Evolutionary conservation across 2,888 invertebrate species (phyloP).

Genomic region (Iphiclides podalirius): DNA sequence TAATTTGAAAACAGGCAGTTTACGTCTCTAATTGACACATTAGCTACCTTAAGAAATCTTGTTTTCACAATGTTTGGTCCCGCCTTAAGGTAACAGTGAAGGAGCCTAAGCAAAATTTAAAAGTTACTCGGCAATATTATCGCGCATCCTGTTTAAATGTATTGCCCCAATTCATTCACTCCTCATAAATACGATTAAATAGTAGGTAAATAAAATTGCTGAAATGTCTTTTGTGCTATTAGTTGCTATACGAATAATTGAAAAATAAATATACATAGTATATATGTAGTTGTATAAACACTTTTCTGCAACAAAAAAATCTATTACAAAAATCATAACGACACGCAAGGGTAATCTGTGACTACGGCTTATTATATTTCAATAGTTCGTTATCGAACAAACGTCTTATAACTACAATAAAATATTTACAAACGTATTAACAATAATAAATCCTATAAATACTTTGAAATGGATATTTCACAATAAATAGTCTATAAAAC

Average conservation of each 20-base stretch:
- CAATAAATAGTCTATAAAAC: constrained; percentile 74
- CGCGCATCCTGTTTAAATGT: constrained; percentile 35
- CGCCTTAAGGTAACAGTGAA: constrained; percentile 28
- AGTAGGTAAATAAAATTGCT: constrained; percentile 59
- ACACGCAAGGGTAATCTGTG: constrained; percentile 36
- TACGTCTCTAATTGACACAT: no score
- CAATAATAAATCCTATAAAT: constrained; percentile 70
- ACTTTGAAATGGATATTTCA: constrained; percentile 67
- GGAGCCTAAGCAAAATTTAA: constrained; percentile 33
- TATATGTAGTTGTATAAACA: constrained; percentile 38
- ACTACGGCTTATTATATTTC: constrained; percentile 39
- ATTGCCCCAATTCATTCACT: constrained; percentile 51
- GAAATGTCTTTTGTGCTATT: constrained; percentile 72
- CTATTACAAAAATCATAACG: constrained; percentile 38
- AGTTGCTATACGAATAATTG: constrained; percentile 52
- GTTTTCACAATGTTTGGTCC: not conserved
- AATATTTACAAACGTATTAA: constrained; percentile 73
- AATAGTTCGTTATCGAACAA: constrained; percentile 43
- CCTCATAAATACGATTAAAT: constrained; percentile 57
- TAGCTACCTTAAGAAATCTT: no score
- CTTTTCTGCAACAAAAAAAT: constrained; percentile 48
- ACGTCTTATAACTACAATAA: constrained; percentile 53
- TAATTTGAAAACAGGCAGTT: no score
- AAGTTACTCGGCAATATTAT: constrained; percentile 29
- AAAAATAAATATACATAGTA: constrained; percentile 65